These are phyloP conservation scores for Enteromius trimaculatus DNA, from an alignment of 2,797 vertebrate genomes.

Conservation along the genomic window DNA sequence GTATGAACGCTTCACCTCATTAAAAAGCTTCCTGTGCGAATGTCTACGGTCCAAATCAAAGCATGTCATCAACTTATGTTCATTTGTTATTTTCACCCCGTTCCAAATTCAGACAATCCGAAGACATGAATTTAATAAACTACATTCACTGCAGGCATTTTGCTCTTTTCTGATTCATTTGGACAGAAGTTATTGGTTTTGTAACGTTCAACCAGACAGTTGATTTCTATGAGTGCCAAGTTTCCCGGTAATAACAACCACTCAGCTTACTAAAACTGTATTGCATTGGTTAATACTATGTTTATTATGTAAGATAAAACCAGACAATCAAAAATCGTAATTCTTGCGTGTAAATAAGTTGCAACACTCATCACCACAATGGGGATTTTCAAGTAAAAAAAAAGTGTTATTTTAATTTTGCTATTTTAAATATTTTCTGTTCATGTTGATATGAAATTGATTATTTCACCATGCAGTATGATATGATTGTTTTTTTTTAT, in stretches of 20 bases:
- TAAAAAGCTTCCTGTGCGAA: conserved; percentile 54
- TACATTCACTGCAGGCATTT: conserved; percentile 3
- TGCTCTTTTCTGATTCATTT: background rate
- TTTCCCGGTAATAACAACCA: background rate
- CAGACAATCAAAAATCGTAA: background rate
- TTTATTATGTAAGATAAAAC: background rate
- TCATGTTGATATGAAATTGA: background rate
- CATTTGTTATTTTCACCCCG: conserved; percentile 44
- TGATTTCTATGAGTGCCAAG: background rate
- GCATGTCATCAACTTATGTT: conserved; percentile 38
- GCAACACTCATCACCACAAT: background rate
- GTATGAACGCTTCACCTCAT: conserved; percentile 40
- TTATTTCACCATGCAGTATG: background rate
- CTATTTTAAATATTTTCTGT: background rate
- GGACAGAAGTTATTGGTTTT: background rate
- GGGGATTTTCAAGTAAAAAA: no score
- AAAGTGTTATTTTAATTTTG: background rate
- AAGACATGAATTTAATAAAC: conserved; percentile 24
- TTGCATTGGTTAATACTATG: background rate
- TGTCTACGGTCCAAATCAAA: conserved; percentile 47
- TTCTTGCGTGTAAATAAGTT: background rate
- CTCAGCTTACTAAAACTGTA: background rate
- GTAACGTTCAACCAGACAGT: background rate
- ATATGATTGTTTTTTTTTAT: background rate
- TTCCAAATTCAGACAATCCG: conserved; percentile 16